phyloP scores from a whole-genome alignment of 2,797 vertebrate genomes.

The Microctenopoma steveboyesi region DNA sequence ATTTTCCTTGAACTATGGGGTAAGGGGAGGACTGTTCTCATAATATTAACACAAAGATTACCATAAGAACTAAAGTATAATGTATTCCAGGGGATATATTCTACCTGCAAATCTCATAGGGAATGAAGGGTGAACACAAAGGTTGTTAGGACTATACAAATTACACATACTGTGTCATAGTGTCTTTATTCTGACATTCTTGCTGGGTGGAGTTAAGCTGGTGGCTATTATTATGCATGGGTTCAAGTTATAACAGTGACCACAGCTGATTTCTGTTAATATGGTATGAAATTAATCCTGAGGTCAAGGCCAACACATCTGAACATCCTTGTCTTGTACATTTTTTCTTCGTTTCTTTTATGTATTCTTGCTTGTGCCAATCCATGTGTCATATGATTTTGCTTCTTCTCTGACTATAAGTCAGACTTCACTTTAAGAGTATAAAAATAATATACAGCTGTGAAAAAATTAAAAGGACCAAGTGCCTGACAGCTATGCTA shows the following conservation, averaged over 20 bases:
- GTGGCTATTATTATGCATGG: conserved; percentile 57
- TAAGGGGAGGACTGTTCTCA: conserved; percentile 68
- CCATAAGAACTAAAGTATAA: conserved; percentile 35
- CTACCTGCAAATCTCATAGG: conserved; percentile 47
- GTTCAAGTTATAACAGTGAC: conserved; percentile 49
- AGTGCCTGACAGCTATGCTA: no score
- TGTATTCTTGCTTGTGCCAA: conserved; percentile 45
- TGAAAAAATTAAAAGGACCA: no score
- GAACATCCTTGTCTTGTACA: conserved; percentile 42
- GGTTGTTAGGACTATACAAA: conserved; percentile 57
- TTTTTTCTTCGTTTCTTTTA: conserved; percentile 25
- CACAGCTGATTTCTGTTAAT: conserved; percentile 66
- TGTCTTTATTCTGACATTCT: conserved; percentile 48
- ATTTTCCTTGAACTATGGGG: conserved; percentile 82
- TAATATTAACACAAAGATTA: conserved; percentile 67
- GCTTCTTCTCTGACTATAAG: conserved; percentile 20
- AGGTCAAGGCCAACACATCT: conserved; percentile 53
- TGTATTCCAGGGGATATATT: conserved; percentile 52
- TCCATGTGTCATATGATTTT: conserved; percentile 55
- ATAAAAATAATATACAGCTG: not conserved
- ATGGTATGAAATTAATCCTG: conserved; percentile 66
- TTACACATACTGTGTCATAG: conserved; percentile 65
- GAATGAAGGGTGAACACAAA: conserved; percentile 54
- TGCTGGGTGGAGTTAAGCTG: conserved; percentile 41
- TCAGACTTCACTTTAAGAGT: conserved; percentile 59